Conservation (phyloP, 1,140 invertebrate genomes). For the Drosophila carrolli region DNA sequence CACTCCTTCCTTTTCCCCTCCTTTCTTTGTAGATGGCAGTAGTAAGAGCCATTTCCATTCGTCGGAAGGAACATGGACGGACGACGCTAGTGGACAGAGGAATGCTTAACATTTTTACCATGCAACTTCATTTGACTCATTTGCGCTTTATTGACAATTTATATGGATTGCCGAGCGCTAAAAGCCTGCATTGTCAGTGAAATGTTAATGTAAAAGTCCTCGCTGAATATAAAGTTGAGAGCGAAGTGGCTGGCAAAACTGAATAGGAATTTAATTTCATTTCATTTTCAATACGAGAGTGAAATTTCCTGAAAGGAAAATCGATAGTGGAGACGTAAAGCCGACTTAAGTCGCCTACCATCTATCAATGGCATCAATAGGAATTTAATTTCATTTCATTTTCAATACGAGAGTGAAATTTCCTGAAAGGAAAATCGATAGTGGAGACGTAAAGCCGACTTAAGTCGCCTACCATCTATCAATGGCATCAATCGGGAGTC, state of each 20-base stretch:
- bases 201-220: constrained; percentile 36
- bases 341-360: constrained; percentile 19
- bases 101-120: constrained; percentile 54
- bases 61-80: constrained; percentile 11
- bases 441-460: neutral
- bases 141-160: constrained; percentile 63
- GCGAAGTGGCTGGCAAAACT: constrained; percentile 23
- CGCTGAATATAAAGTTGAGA: constrained; percentile 29
- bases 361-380: constrained; percentile 30
- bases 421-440: constrained; percentile 15
- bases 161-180: constrained; percentile 31
- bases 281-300: constrained; percentile 36
- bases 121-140: constrained; percentile 48
- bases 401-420: constrained; percentile 16
- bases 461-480: constrained; percentile 15
- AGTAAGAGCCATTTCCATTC: constrained; percentile 30
- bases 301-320: constrained; percentile 3
- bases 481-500: constrained; percentile 26
- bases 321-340: constrained; percentile 2
- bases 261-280: constrained; percentile 49
- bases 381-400: constrained; percentile 50
- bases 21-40: constrained; percentile 20
- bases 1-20: neutral
- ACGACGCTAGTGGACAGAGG: neutral
- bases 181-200: constrained; percentile 11